phyloP scores from a whole-genome alignment of 2,113 vertebrate genomes.

The Hepsetus odoe region DNA sequence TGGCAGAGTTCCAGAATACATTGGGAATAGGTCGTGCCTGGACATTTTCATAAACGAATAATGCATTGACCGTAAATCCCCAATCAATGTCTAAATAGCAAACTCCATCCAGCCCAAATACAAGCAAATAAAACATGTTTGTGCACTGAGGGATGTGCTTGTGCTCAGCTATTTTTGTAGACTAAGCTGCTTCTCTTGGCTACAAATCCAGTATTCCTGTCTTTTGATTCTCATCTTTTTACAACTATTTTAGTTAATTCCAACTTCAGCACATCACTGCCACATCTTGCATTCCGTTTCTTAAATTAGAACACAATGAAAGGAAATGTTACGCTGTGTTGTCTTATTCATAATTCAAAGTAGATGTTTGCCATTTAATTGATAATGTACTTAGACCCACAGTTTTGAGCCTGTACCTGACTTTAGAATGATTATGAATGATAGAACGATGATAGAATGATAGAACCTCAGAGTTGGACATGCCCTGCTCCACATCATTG shows the following conservation, averaged over 20 bases:
- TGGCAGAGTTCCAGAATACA: neutral
- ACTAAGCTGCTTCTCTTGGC: slow-evolving; percentile 5
- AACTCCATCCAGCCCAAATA: slow-evolving; percentile 28
- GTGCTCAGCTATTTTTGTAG: neutral
- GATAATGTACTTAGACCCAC: too few species aligned
- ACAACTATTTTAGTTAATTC: neutral
- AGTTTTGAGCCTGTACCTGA: too few species aligned
- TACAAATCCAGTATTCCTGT: neutral
- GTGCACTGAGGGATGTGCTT: slow-evolving; percentile 6
- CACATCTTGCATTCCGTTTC: neutral
- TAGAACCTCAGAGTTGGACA: too few species aligned
- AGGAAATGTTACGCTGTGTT: neutral
- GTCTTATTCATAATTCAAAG: neutral
- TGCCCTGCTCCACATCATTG: too few species aligned
- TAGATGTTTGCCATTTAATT: neutral
- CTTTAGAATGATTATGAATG: too few species aligned
- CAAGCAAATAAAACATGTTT: slow-evolving; percentile 12
- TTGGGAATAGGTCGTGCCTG: slow-evolving; percentile 2
- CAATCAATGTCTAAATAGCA: slow-evolving; percentile 30
- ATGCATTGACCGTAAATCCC: slow-evolving; percentile 33
- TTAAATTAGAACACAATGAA: neutral
- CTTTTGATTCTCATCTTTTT: neutral
- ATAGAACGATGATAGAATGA: too few species aligned
- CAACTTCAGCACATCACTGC: neutral
- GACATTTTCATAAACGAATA: slow-evolving; percentile 11